Evolutionary conservation across 2,888 invertebrate genomes (phyloP).

Genomic region (Anorthoa munda): DNA sequence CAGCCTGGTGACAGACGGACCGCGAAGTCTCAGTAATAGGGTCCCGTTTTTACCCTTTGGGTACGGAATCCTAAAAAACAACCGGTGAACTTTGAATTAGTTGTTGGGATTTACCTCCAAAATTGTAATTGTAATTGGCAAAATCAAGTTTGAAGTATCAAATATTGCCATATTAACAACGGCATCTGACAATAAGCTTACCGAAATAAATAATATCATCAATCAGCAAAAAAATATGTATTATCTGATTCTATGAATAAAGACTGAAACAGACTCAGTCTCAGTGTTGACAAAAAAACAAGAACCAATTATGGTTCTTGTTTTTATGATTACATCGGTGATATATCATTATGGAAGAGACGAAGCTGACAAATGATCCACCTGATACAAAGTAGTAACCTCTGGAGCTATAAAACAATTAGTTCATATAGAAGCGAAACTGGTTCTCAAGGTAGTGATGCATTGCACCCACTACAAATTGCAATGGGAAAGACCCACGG

Average conservation of each 20-base stretch:
- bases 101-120: too few relatives aligned
- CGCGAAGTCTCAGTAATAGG: too few relatives aligned
- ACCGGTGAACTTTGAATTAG: too few relatives aligned
- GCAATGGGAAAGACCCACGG: slow-evolving; percentile 23
- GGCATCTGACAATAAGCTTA: background rate
- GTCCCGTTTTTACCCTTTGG: too few relatives aligned
- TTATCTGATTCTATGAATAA: background rate
- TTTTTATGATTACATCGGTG: too few relatives aligned
- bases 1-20: too few relatives aligned
- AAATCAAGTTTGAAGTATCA: too few relatives aligned
- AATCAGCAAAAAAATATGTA: background rate
- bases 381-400: background rate
- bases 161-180: too few relatives aligned
- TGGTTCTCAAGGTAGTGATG: slow-evolving; percentile 4
- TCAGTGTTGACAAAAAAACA: background rate
- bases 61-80: too few relatives aligned
- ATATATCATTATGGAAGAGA: too few relatives aligned
- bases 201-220: background rate
- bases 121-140: too few relatives aligned
- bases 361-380: background rate
- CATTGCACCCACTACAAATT: background rate
- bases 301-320: too few relatives aligned
- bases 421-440: background rate
- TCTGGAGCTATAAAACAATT: background rate
- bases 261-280: background rate